These are phyloP conservation scores for Mesorhabditis belari DNA, from an alignment of 2,888 invertebrate species.

Conservation along the genomic window DNA sequence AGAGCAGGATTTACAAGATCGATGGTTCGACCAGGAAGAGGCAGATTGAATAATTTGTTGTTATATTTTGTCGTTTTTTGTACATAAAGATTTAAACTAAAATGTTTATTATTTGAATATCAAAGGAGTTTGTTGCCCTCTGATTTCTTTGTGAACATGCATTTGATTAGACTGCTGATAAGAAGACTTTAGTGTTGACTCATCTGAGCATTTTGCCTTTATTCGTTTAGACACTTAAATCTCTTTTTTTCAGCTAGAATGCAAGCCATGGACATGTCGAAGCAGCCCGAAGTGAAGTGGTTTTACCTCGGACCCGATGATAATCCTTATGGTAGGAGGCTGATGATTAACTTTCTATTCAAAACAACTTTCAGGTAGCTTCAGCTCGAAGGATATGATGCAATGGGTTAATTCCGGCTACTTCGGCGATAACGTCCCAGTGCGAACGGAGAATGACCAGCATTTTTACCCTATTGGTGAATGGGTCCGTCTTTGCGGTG, in stretches of 20 bases:
- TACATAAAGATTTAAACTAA: background rate
- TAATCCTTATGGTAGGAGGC: constrained; percentile 14
- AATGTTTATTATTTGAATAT: too few species aligned
- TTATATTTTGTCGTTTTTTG: background rate
- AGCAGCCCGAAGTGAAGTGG: constrained; percentile 9
- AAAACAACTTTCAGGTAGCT: constrained; percentile 65
- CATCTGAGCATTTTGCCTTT: too few species aligned
- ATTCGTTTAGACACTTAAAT: too few species aligned
- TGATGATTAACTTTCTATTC: background rate
- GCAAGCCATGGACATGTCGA: too few species aligned
- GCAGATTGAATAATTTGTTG: constrained; percentile 14
- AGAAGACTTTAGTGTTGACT: too few species aligned
- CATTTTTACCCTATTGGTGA: constrained; percentile 53
- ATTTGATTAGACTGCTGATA: too few species aligned
- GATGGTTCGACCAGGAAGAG: constrained; percentile 41
- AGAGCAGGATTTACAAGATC: constrained; percentile 42
- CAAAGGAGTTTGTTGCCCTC: background rate
- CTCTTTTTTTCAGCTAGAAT: too few species aligned
- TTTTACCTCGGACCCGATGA: constrained; percentile 25
- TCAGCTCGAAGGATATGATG: constrained; percentile 77
- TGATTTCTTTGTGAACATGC: background rate
- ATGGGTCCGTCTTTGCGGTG: constrained; percentile 16
- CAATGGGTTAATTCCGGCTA: constrained; percentile 77
- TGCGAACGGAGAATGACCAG: constrained; percentile 70
- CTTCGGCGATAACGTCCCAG: constrained; percentile 74